Conservation (phyloP, 1,140 invertebrate genomes). For the Drosophila auraria region DNA sequence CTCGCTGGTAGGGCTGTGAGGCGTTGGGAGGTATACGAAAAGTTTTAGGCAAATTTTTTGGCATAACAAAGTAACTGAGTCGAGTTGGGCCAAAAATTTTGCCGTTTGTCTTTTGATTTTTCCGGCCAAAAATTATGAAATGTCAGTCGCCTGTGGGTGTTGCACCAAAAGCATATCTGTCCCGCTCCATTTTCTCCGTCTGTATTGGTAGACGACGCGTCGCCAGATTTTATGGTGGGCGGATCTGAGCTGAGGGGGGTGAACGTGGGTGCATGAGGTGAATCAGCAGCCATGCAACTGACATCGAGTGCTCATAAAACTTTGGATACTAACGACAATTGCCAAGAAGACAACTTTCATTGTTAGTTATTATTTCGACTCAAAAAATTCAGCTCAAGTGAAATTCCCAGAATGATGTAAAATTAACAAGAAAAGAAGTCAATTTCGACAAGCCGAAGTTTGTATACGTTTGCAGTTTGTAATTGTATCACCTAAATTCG, state of each 20-base stretch:
- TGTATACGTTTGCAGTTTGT: too few species aligned
- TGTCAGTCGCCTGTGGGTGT: slow-evolving; percentile 62
- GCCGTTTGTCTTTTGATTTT: slow-evolving; percentile 75
- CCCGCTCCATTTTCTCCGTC: slow-evolving; percentile 22
- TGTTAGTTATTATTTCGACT: neutral
- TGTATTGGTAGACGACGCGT: slow-evolving; percentile 56
- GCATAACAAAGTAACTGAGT: slow-evolving; percentile 64
- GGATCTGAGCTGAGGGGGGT: neutral
- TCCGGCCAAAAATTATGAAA: slow-evolving; percentile 73
- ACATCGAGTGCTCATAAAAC: slow-evolving; percentile 62
- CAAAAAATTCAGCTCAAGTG: neutral
- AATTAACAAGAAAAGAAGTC: too few species aligned
- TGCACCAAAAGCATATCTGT: slow-evolving; percentile 37
- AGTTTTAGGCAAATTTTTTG: slow-evolving; percentile 80
- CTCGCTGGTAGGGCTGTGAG: slow-evolving; percentile 24
- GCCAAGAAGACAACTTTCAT: neutral
- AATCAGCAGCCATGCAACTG: slow-evolving; percentile 38
- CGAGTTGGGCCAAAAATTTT: slow-evolving; percentile 46
- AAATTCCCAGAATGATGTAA: neutral
- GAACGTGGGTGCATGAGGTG: neutral
- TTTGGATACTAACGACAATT: slow-evolving; percentile 22
- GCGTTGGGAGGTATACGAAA: slow-evolving; percentile 18
- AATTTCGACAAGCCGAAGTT: too few species aligned
- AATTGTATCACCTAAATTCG: too few species aligned
- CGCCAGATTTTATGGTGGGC: slow-evolving; percentile 41